A percentile compares a stretch with the other conserved stretches of the same genome.
These are phyloP conservation scores for Gambusia holbrooki DNA, from an alignment of 2,113 vertebrate genomes.

Conservation along the genomic window DNA sequence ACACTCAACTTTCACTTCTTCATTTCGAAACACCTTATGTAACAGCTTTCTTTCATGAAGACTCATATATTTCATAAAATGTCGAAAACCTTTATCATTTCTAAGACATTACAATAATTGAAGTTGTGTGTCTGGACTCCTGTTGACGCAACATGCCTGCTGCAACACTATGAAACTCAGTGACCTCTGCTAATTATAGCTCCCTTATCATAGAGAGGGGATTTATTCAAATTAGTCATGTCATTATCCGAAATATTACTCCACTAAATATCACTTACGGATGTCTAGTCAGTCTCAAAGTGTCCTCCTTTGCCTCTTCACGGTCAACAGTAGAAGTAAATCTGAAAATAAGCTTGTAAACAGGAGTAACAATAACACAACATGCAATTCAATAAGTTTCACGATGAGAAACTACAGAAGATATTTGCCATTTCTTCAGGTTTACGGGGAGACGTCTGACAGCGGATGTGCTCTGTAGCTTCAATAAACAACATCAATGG, in stretches of 20 bases:
- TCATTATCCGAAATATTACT: slow-evolving; percentile 64
- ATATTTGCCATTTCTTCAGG: neutral
- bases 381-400: neutral
- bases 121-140: neutral
- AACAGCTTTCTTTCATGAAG: no score
- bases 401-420: neutral
- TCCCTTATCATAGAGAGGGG: slow-evolving; percentile 31
- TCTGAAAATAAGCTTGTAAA: slow-evolving; percentile 21
- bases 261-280: slow-evolving; percentile 66
- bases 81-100: neutral
- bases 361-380: slow-evolving; percentile 1
- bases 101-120: slow-evolving; percentile 3
- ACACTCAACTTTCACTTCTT: neutral
- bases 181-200: slow-evolving; percentile 56
- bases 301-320: slow-evolving; percentile 16
- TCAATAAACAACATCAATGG: slow-evolving; percentile 39
- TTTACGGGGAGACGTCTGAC: neutral
- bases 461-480: slow-evolving; percentile 2
- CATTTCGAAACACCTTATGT: no score
- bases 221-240: slow-evolving; percentile 71
- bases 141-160: neutral
- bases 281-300: slow-evolving; percentile 39
- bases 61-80: neutral
- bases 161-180: slow-evolving; percentile 44
- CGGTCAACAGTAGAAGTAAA: slow-evolving; percentile 20